Evolutionary conservation across 1,140 invertebrate genomes (phyloP).

Genomic region (Harlomillsia oculata): DNA sequence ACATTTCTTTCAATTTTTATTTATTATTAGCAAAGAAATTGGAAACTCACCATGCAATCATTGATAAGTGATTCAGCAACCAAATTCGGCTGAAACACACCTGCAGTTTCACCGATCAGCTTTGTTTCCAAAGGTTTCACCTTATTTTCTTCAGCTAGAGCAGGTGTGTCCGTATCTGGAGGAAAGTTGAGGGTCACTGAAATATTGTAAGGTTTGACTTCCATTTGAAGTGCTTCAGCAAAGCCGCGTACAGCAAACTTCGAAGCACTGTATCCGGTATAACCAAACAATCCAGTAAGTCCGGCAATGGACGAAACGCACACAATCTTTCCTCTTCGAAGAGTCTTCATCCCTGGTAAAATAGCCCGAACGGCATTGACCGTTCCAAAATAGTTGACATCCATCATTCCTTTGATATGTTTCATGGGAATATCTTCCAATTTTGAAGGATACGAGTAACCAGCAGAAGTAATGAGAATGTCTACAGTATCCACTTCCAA

Average conservation of each 20-base stretch:
- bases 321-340: constrained; percentile 60
- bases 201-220: constrained; percentile 72
- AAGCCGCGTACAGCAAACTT: constrained; percentile 93
- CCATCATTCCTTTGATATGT: constrained; percentile 57
- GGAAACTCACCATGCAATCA: constrained; percentile 80
- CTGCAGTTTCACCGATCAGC: constrained; percentile 70
- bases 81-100: constrained; percentile 61
- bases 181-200: constrained; percentile 78
- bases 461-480: constrained; percentile 87
- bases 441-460: constrained; percentile 56
- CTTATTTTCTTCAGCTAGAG: constrained; percentile 74
- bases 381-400: constrained; percentile 49
- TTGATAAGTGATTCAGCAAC: constrained; percentile 70
- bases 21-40: no score
- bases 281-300: constrained; percentile 82
- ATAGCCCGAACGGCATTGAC: constrained; percentile 48
- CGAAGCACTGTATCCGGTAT: constrained; percentile 76
- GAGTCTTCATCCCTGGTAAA: constrained; percentile 45
- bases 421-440: constrained; percentile 69
- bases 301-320: constrained; percentile 84
- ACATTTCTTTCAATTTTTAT: no score
- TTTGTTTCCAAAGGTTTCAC: constrained; percentile 80
- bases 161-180: constrained; percentile 96
- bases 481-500: constrained; percentile 62
- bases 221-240: constrained; percentile 87